Evolutionary conservation across 2,888 invertebrate genomes (phyloP).

Genomic region (Eilema sororculum): DNA sequence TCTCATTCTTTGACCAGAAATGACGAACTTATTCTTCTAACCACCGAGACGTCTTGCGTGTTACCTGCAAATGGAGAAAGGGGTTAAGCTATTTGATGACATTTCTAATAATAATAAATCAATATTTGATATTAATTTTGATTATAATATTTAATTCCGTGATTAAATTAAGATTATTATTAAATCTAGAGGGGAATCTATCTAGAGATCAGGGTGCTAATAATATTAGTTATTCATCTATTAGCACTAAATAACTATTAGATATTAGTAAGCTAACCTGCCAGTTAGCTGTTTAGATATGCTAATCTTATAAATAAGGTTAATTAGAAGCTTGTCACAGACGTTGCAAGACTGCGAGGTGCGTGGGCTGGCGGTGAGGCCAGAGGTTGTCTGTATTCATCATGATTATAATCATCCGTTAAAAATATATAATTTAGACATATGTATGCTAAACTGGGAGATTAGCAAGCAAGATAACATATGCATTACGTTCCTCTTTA

Average conservation of each 20-base stretch:
- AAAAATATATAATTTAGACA: neutral
- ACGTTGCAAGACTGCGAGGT: constrained; percentile 8
- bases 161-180: too few relatives aligned
- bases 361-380: constrained; percentile 23
- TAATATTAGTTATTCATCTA: neutral
- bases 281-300: constrained; percentile 12
- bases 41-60: too few relatives aligned
- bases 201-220: neutral
- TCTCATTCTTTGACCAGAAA: too few relatives aligned
- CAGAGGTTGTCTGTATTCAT: constrained; percentile 20
- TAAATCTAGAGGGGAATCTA: too few relatives aligned
- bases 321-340: constrained; percentile 21
- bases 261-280: neutral
- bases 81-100: neutral
- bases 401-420: constrained; percentile 9
- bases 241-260: neutral
- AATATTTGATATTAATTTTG: neutral
- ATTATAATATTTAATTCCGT: neutral
- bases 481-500: neutral
- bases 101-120: neutral
- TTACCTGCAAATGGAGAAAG: too few relatives aligned
- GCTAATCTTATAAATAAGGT: constrained; percentile 25
- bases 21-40: too few relatives aligned
- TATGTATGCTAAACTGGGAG: neutral
- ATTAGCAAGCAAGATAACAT: neutral